These are phyloP conservation scores for Lepidurus arcticus DNA, from an alignment of 1,140 invertebrate species.

Conservation along the genomic window DNA sequence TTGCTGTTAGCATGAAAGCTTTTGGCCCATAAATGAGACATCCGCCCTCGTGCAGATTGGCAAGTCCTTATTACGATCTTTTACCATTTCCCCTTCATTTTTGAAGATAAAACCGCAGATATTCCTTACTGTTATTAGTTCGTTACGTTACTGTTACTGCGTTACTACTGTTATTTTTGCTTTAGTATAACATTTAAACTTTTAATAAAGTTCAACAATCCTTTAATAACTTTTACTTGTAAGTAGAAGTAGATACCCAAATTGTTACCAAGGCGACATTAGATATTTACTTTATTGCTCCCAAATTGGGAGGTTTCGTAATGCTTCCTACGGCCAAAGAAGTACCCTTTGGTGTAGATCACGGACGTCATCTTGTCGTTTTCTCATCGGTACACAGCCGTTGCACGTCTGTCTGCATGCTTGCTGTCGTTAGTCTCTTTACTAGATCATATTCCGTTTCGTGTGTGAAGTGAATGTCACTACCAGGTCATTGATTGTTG, in stretches of 20 bases:
- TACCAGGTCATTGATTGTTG: slow-evolving; percentile 21
- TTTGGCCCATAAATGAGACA: background rate
- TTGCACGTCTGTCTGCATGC: background rate
- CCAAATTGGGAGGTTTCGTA: background rate
- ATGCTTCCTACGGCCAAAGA: background rate
- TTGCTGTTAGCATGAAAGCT: background rate
- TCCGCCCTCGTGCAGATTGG: background rate
- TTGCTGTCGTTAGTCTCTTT: slow-evolving; percentile 17
- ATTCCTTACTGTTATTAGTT: no score
- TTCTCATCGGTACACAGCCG: background rate
- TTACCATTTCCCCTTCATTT: background rate
- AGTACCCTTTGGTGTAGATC: background rate
- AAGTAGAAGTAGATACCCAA: background rate
- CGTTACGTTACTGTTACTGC: no score
- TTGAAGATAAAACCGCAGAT: background rate
- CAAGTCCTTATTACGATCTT: background rate
- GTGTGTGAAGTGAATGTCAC: slow-evolving; percentile 15
- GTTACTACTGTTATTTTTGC: no score
- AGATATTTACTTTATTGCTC: background rate
- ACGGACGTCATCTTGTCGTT: slow-evolving; percentile 8
- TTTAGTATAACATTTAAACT: no score
- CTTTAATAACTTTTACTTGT: background rate
- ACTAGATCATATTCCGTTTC: slow-evolving; percentile 1
- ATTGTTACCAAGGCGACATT: slow-evolving; percentile 18
- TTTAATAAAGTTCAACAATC: no score